phyloP scores from a whole-genome alignment of 2,113 vertebrate genomes.

The Theristicus caerulescens region DNA sequence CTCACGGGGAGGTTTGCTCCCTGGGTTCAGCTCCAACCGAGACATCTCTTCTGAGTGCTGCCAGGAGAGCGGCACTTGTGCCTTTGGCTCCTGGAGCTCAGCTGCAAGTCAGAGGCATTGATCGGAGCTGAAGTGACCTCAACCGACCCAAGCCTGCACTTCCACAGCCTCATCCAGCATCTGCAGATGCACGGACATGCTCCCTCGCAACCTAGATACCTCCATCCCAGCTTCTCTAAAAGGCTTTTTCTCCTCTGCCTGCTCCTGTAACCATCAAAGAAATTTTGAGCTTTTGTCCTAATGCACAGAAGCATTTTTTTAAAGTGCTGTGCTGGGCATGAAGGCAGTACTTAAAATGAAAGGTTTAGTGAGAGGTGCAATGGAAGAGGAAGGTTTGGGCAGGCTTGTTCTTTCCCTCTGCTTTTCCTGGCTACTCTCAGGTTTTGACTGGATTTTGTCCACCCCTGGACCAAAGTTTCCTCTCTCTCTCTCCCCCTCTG shows the following conservation, averaged over 20 bases:
- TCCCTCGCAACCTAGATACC: not conserved
- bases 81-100: conserved; percentile 24
- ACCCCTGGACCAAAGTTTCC: not conserved
- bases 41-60: not conserved
- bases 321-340: not conserved
- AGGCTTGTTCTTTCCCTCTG: not conserved
- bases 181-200: not conserved
- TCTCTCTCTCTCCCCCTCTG: not conserved
- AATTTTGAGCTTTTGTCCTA: not conserved
- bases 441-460: conserved; percentile 5
- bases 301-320: not conserved
- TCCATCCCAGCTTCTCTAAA: not conserved
- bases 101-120: not conserved
- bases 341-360: not conserved
- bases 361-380: not conserved
- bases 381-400: not conserved
- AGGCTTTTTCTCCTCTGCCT: conserved; percentile 1
- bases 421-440: not conserved
- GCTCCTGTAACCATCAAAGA: conserved; percentile 26
- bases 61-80: not conserved
- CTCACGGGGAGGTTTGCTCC: not conserved
- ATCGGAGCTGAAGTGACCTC: not conserved
- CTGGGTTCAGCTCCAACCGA: rapidly evolving
- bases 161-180: not conserved
- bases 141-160: rapidly evolving